These are phyloP conservation scores for Melospiza melodia DNA, from an alignment of 2,113 vertebrate species.

Conservation along the genomic window DNA sequence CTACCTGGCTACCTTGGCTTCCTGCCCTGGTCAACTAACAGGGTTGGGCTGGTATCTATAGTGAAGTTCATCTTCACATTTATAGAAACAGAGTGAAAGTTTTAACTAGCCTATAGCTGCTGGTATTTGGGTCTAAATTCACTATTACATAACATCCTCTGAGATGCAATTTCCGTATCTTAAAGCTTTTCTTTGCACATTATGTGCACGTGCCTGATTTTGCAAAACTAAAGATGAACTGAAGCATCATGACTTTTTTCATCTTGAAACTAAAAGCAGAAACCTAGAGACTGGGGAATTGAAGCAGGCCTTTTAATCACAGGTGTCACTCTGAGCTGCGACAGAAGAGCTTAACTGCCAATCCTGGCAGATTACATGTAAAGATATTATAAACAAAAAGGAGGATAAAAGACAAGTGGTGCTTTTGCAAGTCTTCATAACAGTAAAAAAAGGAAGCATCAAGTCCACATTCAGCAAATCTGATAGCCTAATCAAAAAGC, in stretches of 20 bases:
- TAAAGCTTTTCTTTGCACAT: not conserved
- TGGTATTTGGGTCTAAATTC: not conserved
- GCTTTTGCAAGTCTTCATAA: not conserved
- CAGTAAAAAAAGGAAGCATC: not conserved
- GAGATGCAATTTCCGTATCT: not conserved
- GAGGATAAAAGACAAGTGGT: not conserved
- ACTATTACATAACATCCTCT: not conserved
- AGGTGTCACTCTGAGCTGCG: not conserved
- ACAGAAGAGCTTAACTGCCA: slow-evolving; percentile 2
- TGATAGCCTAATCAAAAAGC: slow-evolving; percentile 43
- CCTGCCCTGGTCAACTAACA: not conserved
- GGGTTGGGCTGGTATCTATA: not conserved
- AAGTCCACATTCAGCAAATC: not conserved
- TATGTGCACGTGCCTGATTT: not conserved
- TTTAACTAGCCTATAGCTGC: not conserved
- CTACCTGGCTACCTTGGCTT: not conserved
- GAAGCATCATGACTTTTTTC: not conserved
- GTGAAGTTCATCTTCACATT: not conserved
- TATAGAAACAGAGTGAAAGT: not conserved
- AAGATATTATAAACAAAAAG: not conserved
- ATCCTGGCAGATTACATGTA: not conserved
- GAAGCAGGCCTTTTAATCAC: slow-evolving; percentile 38
- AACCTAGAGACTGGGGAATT: not conserved
- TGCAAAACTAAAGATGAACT: not conserved
- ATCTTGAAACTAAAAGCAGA: not conserved